Evolutionary conservation across 1,140 invertebrate genomes (phyloP), one percentile per base, ranked within the genome.

Genomic region (Telenomus remus): DNA sequence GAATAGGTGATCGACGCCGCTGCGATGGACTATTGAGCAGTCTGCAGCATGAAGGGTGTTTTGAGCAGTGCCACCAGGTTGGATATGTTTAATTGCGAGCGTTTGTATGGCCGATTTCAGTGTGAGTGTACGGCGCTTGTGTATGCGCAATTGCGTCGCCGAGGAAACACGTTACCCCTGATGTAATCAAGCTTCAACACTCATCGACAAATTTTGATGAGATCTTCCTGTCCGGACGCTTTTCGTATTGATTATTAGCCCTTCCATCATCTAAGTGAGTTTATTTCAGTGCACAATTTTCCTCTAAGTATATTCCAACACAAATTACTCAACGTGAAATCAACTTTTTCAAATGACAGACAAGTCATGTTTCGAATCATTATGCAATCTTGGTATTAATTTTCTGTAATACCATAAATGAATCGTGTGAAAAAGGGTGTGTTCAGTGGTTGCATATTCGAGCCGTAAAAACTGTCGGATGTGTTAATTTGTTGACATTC

Each of bases 11-110:
- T 80, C 74, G 73, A 59, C 37, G 19, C 68, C 73, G 69, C 53
- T 59, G 69, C 43, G 65, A 76, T n/a, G 72, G 79, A 70, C 75
- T 65, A 78, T 74, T 68, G 63, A 79, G 77, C 69, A 60, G 69
- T 75, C 44, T 11, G 37, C 14, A 54, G 19, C 50, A 12, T 55
- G 37, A n/a, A 44, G 34, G 13, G 50, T 54, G 34, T 64, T 53
- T 51, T 15, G 47, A 39, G 19, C 6, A 69, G 56, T 51, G 19
- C 55, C 13, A 53, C 13, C 48, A 16, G 33, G 15, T 54, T 15
- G 14, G n/a, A 49, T 49, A 54, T 27, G 48, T 49, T 65, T 48
- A 33, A 56, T 65, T 53, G 53, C n/a, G 14, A 13, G 61, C 34
- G 51, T 64, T 51, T 43, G 35, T 51, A 37, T 51, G 14, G 13